Evolutionary conservation across 2,888 invertebrate species (phyloP).

Genomic region (Argynnis bischoffii): DNA sequence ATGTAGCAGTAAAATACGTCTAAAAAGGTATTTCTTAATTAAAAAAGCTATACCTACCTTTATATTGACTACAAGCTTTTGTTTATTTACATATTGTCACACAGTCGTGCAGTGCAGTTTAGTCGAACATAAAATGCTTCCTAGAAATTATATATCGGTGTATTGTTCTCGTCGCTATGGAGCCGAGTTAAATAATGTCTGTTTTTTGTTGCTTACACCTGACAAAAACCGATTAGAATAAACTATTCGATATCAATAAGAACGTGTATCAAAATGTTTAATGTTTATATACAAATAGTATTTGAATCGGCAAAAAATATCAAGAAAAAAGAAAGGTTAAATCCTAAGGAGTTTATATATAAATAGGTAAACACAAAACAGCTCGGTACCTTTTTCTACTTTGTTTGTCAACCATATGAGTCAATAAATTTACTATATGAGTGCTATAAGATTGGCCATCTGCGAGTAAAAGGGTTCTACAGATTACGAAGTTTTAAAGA

Average conservation of each 20-base stretch:
- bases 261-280: not conserved
- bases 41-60: not conserved
- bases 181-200: conserved; percentile 8
- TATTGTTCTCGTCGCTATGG: conserved; percentile 11
- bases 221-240: conserved; percentile 12
- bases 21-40: not conserved
- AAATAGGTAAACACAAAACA: too few relatives aligned
- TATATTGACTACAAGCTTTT: not conserved
- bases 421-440: too few relatives aligned
- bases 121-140: conserved; percentile 11
- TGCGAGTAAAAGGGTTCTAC: too few relatives aligned
- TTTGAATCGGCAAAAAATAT: too few relatives aligned
- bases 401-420: too few relatives aligned
- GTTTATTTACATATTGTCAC: conserved; percentile 5
- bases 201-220: conserved; percentile 6
- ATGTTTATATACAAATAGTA: too few relatives aligned
- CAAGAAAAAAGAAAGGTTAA: too few relatives aligned
- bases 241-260: not conserved
- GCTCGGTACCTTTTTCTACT: too few relatives aligned
- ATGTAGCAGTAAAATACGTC: too few relatives aligned
- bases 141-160: conserved; percentile 17
- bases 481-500: too few relatives aligned
- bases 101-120: conserved; percentile 6
- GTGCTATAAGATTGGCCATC: too few relatives aligned
- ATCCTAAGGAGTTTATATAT: too few relatives aligned